phyloP scores from a whole-genome alignment of 2,888 invertebrate species.

The Trachelus stipa region DNA sequence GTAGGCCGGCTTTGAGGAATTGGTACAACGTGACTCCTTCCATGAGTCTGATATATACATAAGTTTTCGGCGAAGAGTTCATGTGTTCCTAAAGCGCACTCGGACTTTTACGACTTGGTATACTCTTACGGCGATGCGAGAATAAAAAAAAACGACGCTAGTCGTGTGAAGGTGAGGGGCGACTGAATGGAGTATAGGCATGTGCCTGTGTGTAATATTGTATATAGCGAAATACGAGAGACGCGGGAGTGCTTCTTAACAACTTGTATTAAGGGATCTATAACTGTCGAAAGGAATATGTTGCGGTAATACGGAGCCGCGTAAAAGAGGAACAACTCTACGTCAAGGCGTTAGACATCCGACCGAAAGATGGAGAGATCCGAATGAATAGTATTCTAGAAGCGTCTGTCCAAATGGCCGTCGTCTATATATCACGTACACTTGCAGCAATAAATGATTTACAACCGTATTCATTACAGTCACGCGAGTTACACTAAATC shows the following conservation, averaged over 20 bases:
- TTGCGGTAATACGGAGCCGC: conserved; percentile 1
- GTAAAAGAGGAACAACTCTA: conserved; percentile 7
- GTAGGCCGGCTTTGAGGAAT: not conserved
- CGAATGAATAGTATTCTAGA: conserved; percentile 57
- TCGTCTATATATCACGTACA: conserved; percentile 30
- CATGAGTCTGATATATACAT: not conserved
- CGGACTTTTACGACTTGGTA: not conserved
- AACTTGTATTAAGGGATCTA: not conserved
- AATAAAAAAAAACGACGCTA: not conserved
- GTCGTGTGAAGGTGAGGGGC: not conserved
- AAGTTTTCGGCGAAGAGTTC: not conserved
- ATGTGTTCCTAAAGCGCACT: not conserved
- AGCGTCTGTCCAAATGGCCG: conserved; percentile 55
- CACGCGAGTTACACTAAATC: not conserved
- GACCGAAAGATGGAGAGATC: conserved; percentile 26
- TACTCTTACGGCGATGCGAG: not conserved
- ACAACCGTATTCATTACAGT: conserved; percentile 4
- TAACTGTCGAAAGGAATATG: conserved; percentile 11
- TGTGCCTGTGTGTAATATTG: not conserved
- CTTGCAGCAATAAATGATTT: conserved; percentile 40
- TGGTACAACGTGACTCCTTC: not conserved
- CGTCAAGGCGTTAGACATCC: conserved; percentile 4
- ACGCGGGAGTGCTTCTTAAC: not conserved
- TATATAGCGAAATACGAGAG: not conserved
- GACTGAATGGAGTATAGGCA: not conserved